Evolutionary conservation across 1,140 invertebrate genomes (phyloP), one percentile per base, ranked within the genome.

Genomic region (Ceratina calcarata): DNA sequence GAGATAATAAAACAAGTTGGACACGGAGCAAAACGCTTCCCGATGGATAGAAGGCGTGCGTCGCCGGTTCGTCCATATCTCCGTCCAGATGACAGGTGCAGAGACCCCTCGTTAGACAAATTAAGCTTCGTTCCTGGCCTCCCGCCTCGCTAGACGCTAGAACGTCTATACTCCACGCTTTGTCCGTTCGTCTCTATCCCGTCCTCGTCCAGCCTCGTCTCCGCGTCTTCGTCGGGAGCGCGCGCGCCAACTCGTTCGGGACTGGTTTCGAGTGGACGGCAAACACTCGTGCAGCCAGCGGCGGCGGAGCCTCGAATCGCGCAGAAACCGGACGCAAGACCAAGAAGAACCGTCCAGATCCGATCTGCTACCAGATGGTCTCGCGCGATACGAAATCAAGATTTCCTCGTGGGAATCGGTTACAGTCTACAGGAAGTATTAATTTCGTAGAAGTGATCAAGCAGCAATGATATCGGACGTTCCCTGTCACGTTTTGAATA

Each of bases 61-160:
- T 86, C 27, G 53, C 18, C 67, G 76, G 78, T 74, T 78, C 78
- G 80, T 89, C 83, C 82, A 82, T 87, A 84, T 82, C 74, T 77
- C 80, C 78, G 84, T 86, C 76, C 80, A 71, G 80, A 89, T 90
- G 88, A 90, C 88, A 90, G 89, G 87, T 89, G 87, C 86, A 86
- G 88, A 76, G 83, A 68, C 81, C 82, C 87, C 87, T 90, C 86
- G 88, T 90, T 89, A 90, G 87, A 90, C 84, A 89, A 90, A 90
- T 90, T 89, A 90, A 89, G 81, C 86, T 89, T 75, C 73, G 82
- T 89, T 89, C 86, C 78, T 83, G 77, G 82, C 73, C 80, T 84
- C 82, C 66, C 73, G 80, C 60, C 81, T 76, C 77, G 68, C 27
- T 32, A 32, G 27, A 32, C 27, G 58, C 83, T 80, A 66, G 73